These are phyloP conservation scores for Bombus picipes DNA, from an alignment of 1,140 invertebrate genomes.

Conservation along the genomic window DNA sequence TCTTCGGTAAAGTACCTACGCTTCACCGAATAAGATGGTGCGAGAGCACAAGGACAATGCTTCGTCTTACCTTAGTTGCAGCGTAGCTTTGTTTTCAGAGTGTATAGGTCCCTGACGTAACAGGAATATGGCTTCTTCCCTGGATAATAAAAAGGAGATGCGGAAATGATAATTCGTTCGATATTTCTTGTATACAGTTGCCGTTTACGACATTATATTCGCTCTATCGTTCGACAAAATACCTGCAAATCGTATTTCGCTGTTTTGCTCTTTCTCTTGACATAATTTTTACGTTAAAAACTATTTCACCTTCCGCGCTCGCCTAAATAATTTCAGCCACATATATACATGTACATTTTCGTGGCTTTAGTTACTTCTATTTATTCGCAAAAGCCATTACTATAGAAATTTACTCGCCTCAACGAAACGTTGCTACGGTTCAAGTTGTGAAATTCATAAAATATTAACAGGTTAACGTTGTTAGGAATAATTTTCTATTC, in stretches of 20 bases:
- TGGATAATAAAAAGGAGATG: neutral
- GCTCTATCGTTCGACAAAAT: neutral
- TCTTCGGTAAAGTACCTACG: neutral
- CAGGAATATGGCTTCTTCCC: neutral
- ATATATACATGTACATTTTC: too few species aligned
- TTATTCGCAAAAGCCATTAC: neutral
- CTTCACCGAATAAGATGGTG: slow-evolving; percentile 17
- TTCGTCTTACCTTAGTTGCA: slow-evolving; percentile 9
- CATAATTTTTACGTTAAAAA: neutral
- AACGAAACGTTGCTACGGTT: neutral
- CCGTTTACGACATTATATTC: neutral
- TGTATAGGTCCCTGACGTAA: slow-evolving; percentile 6
- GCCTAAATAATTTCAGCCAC: neutral
- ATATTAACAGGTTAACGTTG: neutral
- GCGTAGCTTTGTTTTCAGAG: neutral
- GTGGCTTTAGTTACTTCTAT: too few species aligned
- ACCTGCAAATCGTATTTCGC: neutral
- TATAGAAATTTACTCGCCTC: neutral
- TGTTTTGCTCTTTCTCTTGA: too few species aligned
- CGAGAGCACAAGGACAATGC: neutral
- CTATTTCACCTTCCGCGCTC: neutral
- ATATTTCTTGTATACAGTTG: neutral
- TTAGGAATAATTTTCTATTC: neutral
- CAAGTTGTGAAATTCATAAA: neutral
- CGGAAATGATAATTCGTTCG: neutral